These are phyloP conservation scores for Carapus acus DNA, from an alignment of 2,797 vertebrate genomes.

Conservation along the genomic window DNA sequence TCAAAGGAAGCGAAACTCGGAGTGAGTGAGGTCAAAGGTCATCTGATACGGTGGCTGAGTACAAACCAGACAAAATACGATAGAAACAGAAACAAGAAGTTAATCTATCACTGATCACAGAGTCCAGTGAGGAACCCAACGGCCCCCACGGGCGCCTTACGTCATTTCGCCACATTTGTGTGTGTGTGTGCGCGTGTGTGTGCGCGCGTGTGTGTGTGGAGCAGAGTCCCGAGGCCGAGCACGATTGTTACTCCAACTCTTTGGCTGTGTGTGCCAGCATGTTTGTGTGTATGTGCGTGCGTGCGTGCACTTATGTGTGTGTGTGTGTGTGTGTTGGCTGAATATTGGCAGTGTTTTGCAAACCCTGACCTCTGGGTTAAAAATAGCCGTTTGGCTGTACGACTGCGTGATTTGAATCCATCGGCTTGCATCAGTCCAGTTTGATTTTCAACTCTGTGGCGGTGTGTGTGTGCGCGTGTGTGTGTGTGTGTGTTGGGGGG, in stretches of 20 bases:
- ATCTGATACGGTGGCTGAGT: conserved; percentile 7
- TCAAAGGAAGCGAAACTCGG: conserved; percentile 2
- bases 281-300: not conserved
- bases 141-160: no score
- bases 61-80: conserved; percentile 24
- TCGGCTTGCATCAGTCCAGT: conserved; percentile 13
- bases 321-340: conserved; percentile 8
- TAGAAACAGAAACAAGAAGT: conserved; percentile 34
- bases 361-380: conserved; percentile 34
- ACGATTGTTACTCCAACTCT: no score
- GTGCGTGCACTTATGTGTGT: no score
- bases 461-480: no score
- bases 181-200: not conserved
- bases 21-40: conserved; percentile 40
- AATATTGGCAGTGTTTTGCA: conserved; percentile 40
- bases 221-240: no score
- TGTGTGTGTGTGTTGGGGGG: no score
- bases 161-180: not conserved
- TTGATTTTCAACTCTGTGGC: conserved; percentile 3
- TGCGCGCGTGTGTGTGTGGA: no score
- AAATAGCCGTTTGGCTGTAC: conserved; percentile 30
- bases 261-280: no score
- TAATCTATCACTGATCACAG: conserved; percentile 35
- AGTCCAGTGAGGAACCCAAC: no score
- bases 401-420: conserved; percentile 33